A percentile compares a stretch with the other conserved stretches of the same genome.
Conservation (phyloP, 2,113 vertebrate genomes). For the Mobula hypostoma region DNA sequence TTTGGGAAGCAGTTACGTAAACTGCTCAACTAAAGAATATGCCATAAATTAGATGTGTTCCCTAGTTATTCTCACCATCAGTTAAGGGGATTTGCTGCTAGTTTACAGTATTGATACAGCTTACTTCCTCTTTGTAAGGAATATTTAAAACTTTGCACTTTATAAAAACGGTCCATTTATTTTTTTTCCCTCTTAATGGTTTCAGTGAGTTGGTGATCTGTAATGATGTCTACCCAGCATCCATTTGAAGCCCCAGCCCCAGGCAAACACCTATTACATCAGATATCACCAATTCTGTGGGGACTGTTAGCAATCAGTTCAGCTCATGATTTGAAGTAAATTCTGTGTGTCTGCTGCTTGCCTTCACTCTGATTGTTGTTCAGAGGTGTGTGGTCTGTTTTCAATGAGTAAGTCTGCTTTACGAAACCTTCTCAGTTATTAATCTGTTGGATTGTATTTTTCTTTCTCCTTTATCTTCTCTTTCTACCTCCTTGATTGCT, state of each 20-base stretch:
- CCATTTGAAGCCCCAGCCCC: background rate
- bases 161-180: background rate
- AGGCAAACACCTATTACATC: background rate
- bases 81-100: background rate
- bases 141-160: background rate
- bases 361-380: background rate
- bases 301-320: background rate
- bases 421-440: background rate
- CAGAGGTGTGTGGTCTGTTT: background rate
- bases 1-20: background rate
- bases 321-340: background rate
- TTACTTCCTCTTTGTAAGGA: background rate
- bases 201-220: background rate
- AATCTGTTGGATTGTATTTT: background rate
- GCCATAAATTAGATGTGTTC: background rate
- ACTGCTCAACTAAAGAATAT: background rate
- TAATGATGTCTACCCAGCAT: background rate
- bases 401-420: background rate
- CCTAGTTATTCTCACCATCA: background rate
- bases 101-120: background rate
- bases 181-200: background rate
- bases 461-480: too few relatives aligned
- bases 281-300: background rate
- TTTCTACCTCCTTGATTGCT: too few relatives aligned
- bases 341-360: background rate